A percentile compares a stretch with the other conserved stretches of the same genome.
phyloP scores from a whole-genome alignment of 2,113 vertebrate genomes.

The Myiopsitta monachus region DNA sequence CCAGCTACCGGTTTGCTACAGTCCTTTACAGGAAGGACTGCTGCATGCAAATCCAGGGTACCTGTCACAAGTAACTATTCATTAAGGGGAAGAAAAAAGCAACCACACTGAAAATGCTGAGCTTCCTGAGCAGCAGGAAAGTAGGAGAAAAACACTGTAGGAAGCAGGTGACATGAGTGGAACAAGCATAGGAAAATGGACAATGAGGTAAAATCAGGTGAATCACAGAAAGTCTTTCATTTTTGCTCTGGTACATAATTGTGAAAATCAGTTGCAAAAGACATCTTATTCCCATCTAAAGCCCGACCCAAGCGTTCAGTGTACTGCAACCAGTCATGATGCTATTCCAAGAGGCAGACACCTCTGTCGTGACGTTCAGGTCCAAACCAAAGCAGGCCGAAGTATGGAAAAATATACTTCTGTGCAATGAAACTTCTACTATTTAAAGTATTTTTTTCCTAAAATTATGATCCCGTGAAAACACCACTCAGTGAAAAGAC shows the following conservation, averaged over 20 bases:
- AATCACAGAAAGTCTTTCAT: neutral
- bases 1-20: neutral
- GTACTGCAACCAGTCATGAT: accelerated
- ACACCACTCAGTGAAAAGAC: neutral
- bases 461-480: neutral
- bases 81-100: neutral
- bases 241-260: neutral
- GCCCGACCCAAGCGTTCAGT: accelerated
- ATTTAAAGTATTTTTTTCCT: neutral
- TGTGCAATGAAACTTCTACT: neutral
- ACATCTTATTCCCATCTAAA: neutral
- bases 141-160: neutral
- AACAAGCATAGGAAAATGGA: neutral
- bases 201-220: neutral
- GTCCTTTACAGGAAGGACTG: neutral
- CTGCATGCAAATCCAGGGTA: neutral
- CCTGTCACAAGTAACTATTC: neutral
- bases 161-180: neutral
- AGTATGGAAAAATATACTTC: neutral
- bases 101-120: neutral
- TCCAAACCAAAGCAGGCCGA: neutral
- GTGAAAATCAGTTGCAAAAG: neutral
- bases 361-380: neutral
- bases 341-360: neutral
- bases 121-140: neutral